Percentiles rank a stretch among this genome's conserved stretches.
Conservation (phyloP, 2,888 invertebrate species). For the Caenorhabditis sp. region DNA sequence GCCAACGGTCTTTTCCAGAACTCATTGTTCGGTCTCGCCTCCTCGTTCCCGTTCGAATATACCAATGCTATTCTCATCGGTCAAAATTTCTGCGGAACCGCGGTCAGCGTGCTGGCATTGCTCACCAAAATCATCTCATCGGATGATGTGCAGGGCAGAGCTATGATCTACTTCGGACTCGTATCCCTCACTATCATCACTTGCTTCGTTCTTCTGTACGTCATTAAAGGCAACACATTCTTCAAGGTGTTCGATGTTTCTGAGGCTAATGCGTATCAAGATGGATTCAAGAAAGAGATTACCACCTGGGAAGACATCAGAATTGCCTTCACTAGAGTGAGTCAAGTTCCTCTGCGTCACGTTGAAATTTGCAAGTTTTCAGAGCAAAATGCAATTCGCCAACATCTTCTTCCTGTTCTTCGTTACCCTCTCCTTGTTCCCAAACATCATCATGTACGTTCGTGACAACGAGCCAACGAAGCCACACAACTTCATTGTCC, state of each 20-base stretch:
- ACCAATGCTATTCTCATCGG: constrained; percentile 93
- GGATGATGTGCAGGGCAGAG: constrained; percentile 83
- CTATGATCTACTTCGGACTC: constrained; percentile 97
- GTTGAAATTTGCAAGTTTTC: no score
- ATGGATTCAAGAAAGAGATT: constrained; percentile 15
- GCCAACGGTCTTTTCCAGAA: constrained; percentile 92
- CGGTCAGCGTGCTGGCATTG: constrained; percentile 80
- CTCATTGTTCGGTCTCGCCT: constrained; percentile 92
- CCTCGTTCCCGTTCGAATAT: constrained; percentile 88
- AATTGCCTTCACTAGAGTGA: constrained; percentile 32
- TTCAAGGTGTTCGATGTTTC: constrained; percentile 77
- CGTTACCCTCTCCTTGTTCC: constrained; percentile 93
- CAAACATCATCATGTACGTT: constrained; percentile 87
- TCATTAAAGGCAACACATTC: constrained; percentile 85
- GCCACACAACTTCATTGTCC: constrained; percentile 53
- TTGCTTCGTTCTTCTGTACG: constrained; percentile 97
- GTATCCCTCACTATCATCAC: constrained; percentile 93
- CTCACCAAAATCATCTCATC: constrained; percentile 66
- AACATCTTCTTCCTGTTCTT: constrained; percentile 96
- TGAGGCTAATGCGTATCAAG: constrained; percentile 18
- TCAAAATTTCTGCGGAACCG: constrained; percentile 83
- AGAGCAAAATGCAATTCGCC: constrained; percentile 90
- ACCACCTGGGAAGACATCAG: constrained; percentile 21
- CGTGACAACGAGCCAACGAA: constrained; percentile 2
- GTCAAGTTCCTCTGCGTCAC: neutral